phyloP scores from a whole-genome alignment of 2,888 invertebrate species.

The Elegia similella region DNA sequence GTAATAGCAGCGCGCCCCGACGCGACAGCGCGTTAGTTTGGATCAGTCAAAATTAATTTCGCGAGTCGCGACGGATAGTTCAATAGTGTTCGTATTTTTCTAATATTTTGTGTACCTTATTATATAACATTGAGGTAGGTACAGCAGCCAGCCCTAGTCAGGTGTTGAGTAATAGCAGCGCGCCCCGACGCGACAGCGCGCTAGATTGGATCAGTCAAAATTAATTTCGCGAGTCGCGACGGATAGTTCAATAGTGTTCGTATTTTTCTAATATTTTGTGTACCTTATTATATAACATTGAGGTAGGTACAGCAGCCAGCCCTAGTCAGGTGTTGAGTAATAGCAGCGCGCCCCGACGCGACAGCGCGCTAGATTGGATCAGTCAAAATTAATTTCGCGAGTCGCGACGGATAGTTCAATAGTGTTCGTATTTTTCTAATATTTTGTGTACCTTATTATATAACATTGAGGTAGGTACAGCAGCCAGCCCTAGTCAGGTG shows the following conservation, averaged over 20 bases:
- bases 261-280: not conserved
- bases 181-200: slow-evolving; percentile 52
- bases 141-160: slow-evolving; percentile 25
- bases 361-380: slow-evolving; percentile 45
- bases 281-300: no score
- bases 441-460: no score
- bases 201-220: slow-evolving; percentile 41
- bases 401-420: slow-evolving; percentile 15
- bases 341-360: slow-evolving; percentile 51
- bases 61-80: slow-evolving; percentile 19
- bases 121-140: not conserved
- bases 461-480: not conserved
- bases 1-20: slow-evolving; percentile 50
- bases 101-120: no score
- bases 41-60: slow-evolving; percentile 34
- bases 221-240: slow-evolving; percentile 20
- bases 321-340: slow-evolving; percentile 52
- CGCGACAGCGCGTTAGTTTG: slow-evolving; percentile 51
- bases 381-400: slow-evolving; percentile 33
- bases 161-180: slow-evolving; percentile 57
- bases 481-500: slow-evolving; percentile 36
- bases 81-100: not conserved
- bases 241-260: slow-evolving; percentile 1
- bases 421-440: not conserved
- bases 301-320: not conserved